These are phyloP conservation scores for Melinopterus prodromus DNA, from an alignment of 2,888 invertebrate species.

Conservation along the genomic window DNA sequence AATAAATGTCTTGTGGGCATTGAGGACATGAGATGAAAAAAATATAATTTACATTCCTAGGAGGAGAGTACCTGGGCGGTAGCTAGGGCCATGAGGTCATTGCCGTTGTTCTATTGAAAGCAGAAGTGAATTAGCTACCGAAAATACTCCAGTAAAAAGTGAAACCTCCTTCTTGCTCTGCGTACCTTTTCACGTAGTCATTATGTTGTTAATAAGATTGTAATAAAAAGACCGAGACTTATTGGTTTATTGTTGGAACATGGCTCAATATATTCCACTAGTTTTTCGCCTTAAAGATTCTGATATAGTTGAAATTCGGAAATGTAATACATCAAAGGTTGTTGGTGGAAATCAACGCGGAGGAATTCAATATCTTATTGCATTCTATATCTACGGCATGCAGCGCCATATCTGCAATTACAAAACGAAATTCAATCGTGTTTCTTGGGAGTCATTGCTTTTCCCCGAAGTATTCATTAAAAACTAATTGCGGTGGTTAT, in stretches of 20 bases:
- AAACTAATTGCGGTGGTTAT: background rate
- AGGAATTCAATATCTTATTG: background rate
- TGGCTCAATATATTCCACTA: background rate
- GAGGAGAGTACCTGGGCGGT: background rate
- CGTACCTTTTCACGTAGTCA: background rate
- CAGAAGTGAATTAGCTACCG: slow-evolving; percentile 18
- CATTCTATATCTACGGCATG: background rate
- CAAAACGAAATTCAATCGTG: background rate
- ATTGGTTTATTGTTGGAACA: background rate
- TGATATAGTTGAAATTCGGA: background rate
- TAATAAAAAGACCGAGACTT: background rate
- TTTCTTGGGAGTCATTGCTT: background rate
- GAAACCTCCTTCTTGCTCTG: slow-evolving; percentile 4
- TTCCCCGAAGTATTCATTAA: background rate
- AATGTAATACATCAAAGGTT: background rate
- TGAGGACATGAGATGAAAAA: slow-evolving; percentile 14
- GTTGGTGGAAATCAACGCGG: background rate
- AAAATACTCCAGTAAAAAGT: slow-evolving; percentile 20
- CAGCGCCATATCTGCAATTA: background rate
- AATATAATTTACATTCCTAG: slow-evolving; percentile 22
- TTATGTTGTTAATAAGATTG: background rate
- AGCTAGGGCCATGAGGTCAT: background rate
- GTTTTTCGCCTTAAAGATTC: too few relatives aligned
- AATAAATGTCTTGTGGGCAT: slow-evolving; percentile 6
- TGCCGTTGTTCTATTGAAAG: slow-evolving; percentile 13